Conservation (phyloP, 2,797 vertebrate genomes). For the Acanthornis magna region DNA sequence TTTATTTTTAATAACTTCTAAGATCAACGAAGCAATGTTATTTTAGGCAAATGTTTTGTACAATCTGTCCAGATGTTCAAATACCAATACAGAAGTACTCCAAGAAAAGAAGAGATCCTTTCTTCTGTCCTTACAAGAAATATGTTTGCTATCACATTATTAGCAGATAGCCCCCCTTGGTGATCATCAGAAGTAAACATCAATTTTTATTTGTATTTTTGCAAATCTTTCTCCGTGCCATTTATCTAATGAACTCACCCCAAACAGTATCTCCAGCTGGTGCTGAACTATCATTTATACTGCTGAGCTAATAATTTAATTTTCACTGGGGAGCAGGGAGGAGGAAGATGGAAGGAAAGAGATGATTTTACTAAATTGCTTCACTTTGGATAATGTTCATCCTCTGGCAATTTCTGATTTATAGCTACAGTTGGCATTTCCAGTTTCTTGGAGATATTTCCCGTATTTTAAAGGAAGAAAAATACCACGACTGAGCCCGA, state of each 20-base stretch:
- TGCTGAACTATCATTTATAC: constrained; percentile 33
- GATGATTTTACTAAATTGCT: constrained; percentile 67
- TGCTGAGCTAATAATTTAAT: constrained; percentile 44
- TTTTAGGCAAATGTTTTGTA: constrained; percentile 16
- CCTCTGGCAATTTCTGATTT: constrained; percentile 47
- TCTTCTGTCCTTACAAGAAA: not conserved
- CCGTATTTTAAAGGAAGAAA: not conserved
- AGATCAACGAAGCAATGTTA: not conserved
- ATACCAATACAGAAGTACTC: not conserved
- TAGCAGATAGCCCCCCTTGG: not conserved
- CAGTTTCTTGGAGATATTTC: constrained; percentile 54
- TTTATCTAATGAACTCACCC: constrained; percentile 49
- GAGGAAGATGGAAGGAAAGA: not conserved
- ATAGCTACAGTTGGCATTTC: constrained; percentile 38
- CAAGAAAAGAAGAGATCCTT: not conserved
- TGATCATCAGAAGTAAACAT: constrained; percentile 28
- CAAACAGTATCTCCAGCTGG: constrained; percentile 2
- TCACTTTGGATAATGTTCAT: constrained; percentile 63
- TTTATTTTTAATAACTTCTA: constrained; percentile 49
- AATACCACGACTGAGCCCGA: not conserved
- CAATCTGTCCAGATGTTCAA: constrained; percentile 33
- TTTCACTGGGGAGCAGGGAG: not conserved
- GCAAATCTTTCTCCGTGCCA: not conserved
- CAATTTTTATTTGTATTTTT: constrained; percentile 48
- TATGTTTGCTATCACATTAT: not conserved